Conservation (phyloP, 2,888 invertebrate species). For the Meloe dianella region DNA sequence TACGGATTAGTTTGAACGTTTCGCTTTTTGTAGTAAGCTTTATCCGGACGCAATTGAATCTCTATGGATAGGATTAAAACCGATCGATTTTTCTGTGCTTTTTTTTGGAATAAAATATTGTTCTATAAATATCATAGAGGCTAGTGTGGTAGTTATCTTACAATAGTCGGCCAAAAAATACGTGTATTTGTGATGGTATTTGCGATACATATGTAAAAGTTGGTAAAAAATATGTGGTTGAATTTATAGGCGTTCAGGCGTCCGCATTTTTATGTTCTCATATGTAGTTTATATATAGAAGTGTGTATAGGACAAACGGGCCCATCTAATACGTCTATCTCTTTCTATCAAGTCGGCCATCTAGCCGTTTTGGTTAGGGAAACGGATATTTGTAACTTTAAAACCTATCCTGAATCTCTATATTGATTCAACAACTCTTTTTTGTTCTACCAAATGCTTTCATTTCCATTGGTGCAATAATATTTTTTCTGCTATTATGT, state of each 20-base stretch:
- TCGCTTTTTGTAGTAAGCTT: background rate
- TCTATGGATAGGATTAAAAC: background rate
- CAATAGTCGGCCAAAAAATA: slow-evolving; percentile 14
- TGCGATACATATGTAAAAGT: slow-evolving; percentile 47
- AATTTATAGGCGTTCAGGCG: slow-evolving; percentile 48
- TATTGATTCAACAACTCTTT: slow-evolving; percentile 38
- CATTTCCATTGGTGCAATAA: slow-evolving; percentile 19
- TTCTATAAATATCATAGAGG: background rate
- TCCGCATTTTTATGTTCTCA: slow-evolving; percentile 51
- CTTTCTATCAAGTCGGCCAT: slow-evolving; percentile 26
- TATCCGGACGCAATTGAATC: slow-evolving; percentile 1
- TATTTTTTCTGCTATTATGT: slow-evolving; percentile 1
- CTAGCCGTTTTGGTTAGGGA: slow-evolving; percentile 37
- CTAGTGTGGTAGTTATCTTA: background rate
- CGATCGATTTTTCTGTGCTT: background rate
- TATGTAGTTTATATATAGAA: slow-evolving; percentile 50
- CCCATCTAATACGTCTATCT: slow-evolving; percentile 12
- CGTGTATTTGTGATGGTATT: slow-evolving; percentile 33
- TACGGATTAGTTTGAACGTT: background rate
- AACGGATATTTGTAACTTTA: slow-evolving; percentile 43
- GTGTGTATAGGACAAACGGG: slow-evolving; percentile 38
- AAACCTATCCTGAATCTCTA: slow-evolving; percentile 36
- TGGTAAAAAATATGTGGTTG: slow-evolving; percentile 48
- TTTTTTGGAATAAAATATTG: background rate
- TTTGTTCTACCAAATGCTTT: slow-evolving; percentile 27